Evolutionary conservation across 1,140 invertebrate species (phyloP).

Genomic region (Lysiphlebus fabarum): DNA sequence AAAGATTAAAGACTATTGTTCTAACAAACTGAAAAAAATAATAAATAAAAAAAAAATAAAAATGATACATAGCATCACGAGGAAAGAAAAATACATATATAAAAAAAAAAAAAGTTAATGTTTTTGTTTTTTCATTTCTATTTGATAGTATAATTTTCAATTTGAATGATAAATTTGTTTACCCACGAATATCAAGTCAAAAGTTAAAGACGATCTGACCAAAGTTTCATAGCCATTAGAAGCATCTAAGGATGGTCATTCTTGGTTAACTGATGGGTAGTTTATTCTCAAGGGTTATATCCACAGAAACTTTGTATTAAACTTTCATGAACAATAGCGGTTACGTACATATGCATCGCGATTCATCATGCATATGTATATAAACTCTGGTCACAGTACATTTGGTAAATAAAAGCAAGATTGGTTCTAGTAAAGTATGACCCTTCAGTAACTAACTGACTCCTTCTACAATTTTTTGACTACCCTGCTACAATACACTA

Average conservation of each 20-base stretch:
- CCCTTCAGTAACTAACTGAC: too few species aligned
- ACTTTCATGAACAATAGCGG: too few species aligned
- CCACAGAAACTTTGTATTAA: constrained; percentile 13
- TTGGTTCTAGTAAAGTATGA: background rate
- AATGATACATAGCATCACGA: too few species aligned
- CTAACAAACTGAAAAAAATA: too few species aligned
- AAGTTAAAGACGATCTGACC: constrained; percentile 1
- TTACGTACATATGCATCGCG: constrained; percentile 14
- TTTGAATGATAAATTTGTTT: background rate
- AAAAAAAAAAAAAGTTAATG: too few species aligned
- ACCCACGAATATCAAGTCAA: constrained; percentile 14
- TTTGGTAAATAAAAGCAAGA: background rate
- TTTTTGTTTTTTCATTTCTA: too few species aligned
- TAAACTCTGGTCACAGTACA: background rate
- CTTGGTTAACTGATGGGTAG: constrained; percentile 10
- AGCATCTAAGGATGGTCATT: constrained; percentile 35
- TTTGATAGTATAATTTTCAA: too few species aligned
- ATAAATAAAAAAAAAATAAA: too few species aligned
- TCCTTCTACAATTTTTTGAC: too few species aligned
- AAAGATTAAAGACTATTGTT: constrained; percentile 1
- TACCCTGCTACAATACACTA: too few species aligned
- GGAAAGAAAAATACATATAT: too few species aligned
- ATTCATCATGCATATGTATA: constrained; percentile 25
- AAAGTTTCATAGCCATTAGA: constrained; percentile 24
- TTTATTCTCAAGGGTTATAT: constrained; percentile 19